Conservation (phyloP, 2,113 vertebrate species). For the Danionella cerebrum region DNA sequence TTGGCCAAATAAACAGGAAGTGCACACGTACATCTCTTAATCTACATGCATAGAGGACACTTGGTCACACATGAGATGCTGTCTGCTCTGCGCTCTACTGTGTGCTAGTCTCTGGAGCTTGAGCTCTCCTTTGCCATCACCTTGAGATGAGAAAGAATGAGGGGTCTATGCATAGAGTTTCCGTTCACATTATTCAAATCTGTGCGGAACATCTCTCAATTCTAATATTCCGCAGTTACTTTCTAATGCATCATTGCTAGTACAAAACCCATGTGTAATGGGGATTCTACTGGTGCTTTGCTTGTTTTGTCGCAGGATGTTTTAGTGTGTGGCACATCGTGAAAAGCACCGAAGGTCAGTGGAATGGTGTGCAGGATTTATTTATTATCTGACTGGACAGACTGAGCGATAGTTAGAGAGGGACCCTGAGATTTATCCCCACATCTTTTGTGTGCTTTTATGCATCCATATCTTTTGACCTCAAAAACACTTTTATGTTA, state of each 20-base stretch:
- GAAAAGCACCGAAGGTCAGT: neutral
- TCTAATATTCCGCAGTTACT: no score
- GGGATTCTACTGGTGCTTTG: no score
- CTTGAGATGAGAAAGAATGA: conserved; percentile 7
- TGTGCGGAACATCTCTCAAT: no score
- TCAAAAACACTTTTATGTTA: no score
- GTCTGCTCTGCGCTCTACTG: conserved; percentile 6
- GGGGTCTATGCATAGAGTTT: no score
- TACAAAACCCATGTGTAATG: no score
- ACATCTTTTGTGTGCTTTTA: neutral
- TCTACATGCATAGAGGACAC: conserved; percentile 2
- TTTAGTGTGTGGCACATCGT: neutral
- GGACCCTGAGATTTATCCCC: neutral
- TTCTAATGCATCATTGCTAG: no score
- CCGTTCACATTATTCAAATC: no score
- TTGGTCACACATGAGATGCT: neutral
- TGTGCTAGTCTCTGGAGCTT: conserved; percentile 11
- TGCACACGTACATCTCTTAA: neutral
- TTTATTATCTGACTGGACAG: neutral
- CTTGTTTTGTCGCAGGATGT: neutral
- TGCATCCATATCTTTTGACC: no score
- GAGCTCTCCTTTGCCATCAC: conserved; percentile 13
- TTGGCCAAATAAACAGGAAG: no score
- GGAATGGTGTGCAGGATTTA: neutral
- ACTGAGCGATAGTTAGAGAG: neutral